Conservation (phyloP, 2,113 vertebrate genomes). For the Laterallus jamaicensis region DNA sequence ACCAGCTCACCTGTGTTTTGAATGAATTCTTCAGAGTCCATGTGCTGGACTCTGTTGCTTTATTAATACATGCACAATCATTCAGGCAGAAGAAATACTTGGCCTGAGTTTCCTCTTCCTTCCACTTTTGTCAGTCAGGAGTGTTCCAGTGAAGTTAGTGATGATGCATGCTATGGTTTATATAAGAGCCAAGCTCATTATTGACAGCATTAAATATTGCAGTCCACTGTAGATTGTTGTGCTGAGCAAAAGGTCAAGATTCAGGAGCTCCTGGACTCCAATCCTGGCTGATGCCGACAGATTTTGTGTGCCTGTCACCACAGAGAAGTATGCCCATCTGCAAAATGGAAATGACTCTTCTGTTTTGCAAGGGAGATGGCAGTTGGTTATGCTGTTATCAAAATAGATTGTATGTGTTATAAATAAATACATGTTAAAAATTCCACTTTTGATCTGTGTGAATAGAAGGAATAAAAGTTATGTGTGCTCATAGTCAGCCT, state of each 20-base stretch:
- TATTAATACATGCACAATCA: background rate
- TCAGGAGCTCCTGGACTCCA: background rate
- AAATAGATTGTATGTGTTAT: conserved; percentile 52
- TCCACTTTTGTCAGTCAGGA: background rate
- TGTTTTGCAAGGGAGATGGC: conserved; percentile 55
- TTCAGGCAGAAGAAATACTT: background rate
- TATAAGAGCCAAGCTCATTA: background rate
- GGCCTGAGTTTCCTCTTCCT: background rate
- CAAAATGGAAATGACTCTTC: conserved; percentile 51
- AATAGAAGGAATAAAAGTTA: conserved; percentile 37
- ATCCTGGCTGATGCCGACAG: conserved; percentile 5
- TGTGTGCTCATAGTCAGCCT: background rate
- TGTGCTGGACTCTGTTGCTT: background rate
- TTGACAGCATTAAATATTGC: background rate
- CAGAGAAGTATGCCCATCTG: conserved; percentile 42
- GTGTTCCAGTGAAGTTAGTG: background rate
- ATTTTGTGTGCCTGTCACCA: conserved; percentile 28
- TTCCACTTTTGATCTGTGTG: conserved; percentile 30
- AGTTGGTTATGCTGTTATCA: conserved; percentile 52
- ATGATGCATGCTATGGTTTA: background rate
- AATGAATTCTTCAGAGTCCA: background rate
- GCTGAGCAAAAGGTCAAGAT: conserved; percentile 12
- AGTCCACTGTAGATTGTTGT: background rate
- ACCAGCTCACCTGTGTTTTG: background rate
- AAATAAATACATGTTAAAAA: conserved; percentile 58